A percentile compares a stretch with the other conserved stretches of the same genome.
These are phyloP conservation scores for Sciurus carolinensis DNA, from an alignment of 2,797 vertebrate species.

Conservation along the genomic window DNA sequence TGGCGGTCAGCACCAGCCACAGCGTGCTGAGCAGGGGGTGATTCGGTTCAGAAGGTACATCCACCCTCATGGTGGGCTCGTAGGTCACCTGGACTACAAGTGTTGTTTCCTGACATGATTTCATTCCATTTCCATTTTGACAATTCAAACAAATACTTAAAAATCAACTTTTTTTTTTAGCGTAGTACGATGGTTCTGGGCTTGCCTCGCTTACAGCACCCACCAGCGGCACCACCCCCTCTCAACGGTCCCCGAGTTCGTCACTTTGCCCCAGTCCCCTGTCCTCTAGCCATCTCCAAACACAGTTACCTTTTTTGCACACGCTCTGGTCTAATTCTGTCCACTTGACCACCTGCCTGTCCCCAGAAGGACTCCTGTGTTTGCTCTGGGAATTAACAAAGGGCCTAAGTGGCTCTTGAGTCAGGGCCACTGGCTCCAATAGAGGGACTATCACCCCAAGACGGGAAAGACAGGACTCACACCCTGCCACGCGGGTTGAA, in stretches of 20 bases:
- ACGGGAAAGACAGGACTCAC: not conserved
- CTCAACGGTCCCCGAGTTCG: accelerated
- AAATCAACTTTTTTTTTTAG: not conserved
- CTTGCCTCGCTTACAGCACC: accelerated
- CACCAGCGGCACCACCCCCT: accelerated
- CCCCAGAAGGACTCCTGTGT: not conserved
- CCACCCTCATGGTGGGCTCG: not conserved
- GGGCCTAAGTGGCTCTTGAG: accelerated
- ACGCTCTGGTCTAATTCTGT: not conserved
- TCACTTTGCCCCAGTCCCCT: not conserved
- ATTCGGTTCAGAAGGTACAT: not conserved
- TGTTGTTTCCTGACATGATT: not conserved
- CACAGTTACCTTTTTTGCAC: not conserved
- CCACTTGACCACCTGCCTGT: not conserved
- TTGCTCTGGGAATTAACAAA: not conserved
- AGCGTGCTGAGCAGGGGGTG: not conserved
- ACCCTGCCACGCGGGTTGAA: accelerated
- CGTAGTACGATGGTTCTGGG: too few relatives aligned
- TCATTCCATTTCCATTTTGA: not conserved
- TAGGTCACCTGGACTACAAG: not conserved
- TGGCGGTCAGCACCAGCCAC: too few relatives aligned
- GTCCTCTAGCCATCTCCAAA: not conserved
- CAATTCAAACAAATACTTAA: not conserved
- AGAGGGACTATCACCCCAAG: not conserved
- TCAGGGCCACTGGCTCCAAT: too few relatives aligned